Evolutionary conservation across 2,797 vertebrate species (phyloP), one percentile per base, ranked within the genome.

Genomic region (Heteromormyrus szaboi): DNA sequence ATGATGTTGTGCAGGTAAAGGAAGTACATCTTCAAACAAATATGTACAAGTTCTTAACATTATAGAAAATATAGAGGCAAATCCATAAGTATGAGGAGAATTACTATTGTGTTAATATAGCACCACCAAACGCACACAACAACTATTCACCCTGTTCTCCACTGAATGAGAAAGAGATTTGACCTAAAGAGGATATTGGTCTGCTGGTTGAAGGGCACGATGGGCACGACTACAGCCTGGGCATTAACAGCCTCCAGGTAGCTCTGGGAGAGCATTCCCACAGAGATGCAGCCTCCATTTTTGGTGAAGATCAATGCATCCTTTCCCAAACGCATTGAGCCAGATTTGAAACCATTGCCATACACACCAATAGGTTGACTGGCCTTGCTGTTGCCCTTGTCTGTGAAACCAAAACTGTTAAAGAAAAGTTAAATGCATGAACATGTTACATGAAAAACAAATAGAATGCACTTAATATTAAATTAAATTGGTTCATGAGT

Each of bases 281-380:
- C 93, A 0, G 95, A 94, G 91, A 96, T 95, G 90, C 95, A 96
- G 90, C 95, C 94, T 0, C 97, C 96, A 1, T 96, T 97, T 94
- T 97, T 97, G 89, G 96, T 97, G 92, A 97, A 97, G 94, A 97
- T 96, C 84, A 97, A 94, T 4, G 94, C 96, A 0, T 97, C 97
- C 1, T 96, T 96, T 50, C 97, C 96, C 88, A 97, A 93, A 0
- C 95, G 93, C 96, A 97, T 97, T 88, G 96, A 97, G 88, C 96
- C 96, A 0, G 96, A 97, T 92, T 97, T 97, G 93, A 98, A 97
- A 53, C 97, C 96, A 33, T 97, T 97, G 8, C 97, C 97, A 8
- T 96, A 97, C 65, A 96, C 93, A 0, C 96, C 97, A 8, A 97
- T 95, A 88, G 96, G 94, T 85, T 95, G 95, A 87, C 89, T 91